Conservation (phyloP, 2,888 invertebrate species). For the Melieria omissa region DNA sequence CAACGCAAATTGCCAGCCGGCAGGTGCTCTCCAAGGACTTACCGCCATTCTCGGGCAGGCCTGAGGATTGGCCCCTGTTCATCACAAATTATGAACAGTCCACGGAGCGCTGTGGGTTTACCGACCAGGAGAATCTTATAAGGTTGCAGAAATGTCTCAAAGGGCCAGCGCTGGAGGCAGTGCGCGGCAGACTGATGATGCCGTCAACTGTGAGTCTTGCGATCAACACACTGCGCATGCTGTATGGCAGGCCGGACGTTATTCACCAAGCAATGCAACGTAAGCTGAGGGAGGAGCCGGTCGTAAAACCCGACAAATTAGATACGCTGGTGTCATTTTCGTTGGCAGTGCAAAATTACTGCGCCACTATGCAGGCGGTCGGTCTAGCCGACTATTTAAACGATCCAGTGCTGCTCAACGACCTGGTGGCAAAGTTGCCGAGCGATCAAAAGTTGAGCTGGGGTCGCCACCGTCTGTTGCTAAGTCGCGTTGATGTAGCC, state of each 20-base stretch:
- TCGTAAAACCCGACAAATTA: constrained; percentile 26
- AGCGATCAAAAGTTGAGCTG: constrained; percentile 29
- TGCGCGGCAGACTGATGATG: constrained; percentile 37
- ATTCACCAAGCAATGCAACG: constrained; percentile 13
- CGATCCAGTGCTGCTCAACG: constrained; percentile 34
- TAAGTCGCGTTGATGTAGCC: no score
- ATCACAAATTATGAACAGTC: constrained; percentile 40
- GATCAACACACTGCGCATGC: constrained; percentile 35
- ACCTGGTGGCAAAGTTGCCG: constrained; percentile 30
- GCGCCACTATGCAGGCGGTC: constrained; percentile 26
- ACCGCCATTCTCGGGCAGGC: constrained; percentile 31
- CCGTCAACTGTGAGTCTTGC: constrained; percentile 36
- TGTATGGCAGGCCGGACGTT: constrained; percentile 34
- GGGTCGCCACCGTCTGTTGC: constrained; percentile 14
- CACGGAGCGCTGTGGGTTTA: constrained; percentile 41
- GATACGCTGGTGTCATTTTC: constrained; percentile 25
- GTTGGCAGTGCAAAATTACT: constrained; percentile 37
- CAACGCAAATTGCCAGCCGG: constrained; percentile 28
- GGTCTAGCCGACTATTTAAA: constrained; percentile 21
- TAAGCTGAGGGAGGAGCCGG: constrained; percentile 24
- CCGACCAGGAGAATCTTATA: constrained; percentile 38
- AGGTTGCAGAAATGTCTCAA: constrained; percentile 37
- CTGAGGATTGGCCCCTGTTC: constrained; percentile 42
- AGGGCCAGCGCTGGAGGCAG: constrained; percentile 33
- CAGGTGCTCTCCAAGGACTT: constrained; percentile 34